phyloP scores from a whole-genome alignment of 30 jellyfish, hydroid and myxozoan species.

The Nemopilema nomurai region DNA sequence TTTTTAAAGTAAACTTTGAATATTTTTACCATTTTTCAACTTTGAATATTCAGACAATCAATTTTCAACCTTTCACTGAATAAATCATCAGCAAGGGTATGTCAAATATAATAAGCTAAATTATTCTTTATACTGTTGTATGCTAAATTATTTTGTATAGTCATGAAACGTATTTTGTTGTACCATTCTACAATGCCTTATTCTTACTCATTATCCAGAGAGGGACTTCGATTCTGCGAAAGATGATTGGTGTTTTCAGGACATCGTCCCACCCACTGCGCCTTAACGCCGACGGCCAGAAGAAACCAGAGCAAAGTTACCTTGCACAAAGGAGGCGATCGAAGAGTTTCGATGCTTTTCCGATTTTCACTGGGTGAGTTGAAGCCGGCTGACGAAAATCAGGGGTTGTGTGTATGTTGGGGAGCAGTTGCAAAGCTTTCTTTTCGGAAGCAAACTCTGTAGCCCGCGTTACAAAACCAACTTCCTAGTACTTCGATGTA shows the following conservation, averaged over 20 bases:
- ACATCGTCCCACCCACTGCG: slow-evolving; percentile 91
- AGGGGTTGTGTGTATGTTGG: too few relatives aligned
- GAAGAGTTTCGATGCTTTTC: slow-evolving; percentile 70
- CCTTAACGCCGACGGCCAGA: slow-evolving; percentile 37
- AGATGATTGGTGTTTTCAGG: slow-evolving; percentile 93
- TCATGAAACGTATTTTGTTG: not conserved
- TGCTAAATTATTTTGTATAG: too few relatives aligned
- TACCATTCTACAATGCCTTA: not conserved
- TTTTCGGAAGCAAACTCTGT: too few relatives aligned
- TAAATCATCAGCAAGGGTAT: too few relatives aligned
- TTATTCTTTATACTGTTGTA: too few relatives aligned
- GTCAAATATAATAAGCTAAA: too few relatives aligned
- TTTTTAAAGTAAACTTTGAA: too few relatives aligned
- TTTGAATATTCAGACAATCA: too few relatives aligned
- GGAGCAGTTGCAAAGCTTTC: too few relatives aligned
- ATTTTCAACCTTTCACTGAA: too few relatives aligned
- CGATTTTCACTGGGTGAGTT: slow-evolving; percentile 44
- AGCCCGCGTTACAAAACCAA: too few relatives aligned
- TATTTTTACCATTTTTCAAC: too few relatives aligned
- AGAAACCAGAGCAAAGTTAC: slow-evolving; percentile 61
- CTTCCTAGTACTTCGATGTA: not conserved
- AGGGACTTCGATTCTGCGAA: slow-evolving; percentile 84
- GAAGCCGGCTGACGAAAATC: not conserved
- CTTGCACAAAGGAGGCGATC: slow-evolving; percentile 78
- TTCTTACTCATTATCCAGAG: slow-evolving; percentile 1